Evolutionary conservation across 1,140 invertebrate species (phyloP), one percentile per base, ranked within the genome.

Genomic region (Drosophila obscura): DNA sequence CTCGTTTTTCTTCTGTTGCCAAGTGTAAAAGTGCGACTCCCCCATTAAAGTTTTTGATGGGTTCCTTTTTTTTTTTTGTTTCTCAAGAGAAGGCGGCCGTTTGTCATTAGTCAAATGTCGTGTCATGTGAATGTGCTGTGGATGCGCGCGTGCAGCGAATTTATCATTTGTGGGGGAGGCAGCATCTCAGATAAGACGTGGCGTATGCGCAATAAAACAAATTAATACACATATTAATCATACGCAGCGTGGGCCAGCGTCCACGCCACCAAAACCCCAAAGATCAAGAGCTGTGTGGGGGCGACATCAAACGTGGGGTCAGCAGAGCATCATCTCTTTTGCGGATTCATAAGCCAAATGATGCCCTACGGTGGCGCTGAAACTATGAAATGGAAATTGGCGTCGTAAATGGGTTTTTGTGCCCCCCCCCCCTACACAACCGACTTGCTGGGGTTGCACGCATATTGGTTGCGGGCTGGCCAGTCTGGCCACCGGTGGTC

Each of bases 211-310:
- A 77, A 81, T 75, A 77, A 77, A 77, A 63, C 64, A 67, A 80
- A 80, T 80, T 80, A 80, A 73, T 67, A 80, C 62, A 57, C 35
- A 73, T 75, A 81, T 81, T 81, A 81, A 80, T 76, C 73, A 80
- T 77, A 77, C 78, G 78, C 64, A 15, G 58, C 55, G 50, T 73
- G 58, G 63, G 55, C 28, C 46, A 22, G 50, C 19, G 19, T 28
- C 44, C 2, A 28, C 31, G 24, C 48, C 39, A 77, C 58, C 44
- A 41, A 78, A 79, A 53, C 45, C 52, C 8, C 45, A 63, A 43
- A 57, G 43, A 53, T 50, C 49, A 65, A 55, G 35, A 60, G 15
- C 13, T 59, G 35, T 11, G 39, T 41, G 24, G 9, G 60, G 35
- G 11, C 9, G n/a, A 57, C 59, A 74, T 63, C 51, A 52, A 64